Conservation (phyloP, 53 echinoderm and acorn worm species). For the Luidia sarsii region DNA sequence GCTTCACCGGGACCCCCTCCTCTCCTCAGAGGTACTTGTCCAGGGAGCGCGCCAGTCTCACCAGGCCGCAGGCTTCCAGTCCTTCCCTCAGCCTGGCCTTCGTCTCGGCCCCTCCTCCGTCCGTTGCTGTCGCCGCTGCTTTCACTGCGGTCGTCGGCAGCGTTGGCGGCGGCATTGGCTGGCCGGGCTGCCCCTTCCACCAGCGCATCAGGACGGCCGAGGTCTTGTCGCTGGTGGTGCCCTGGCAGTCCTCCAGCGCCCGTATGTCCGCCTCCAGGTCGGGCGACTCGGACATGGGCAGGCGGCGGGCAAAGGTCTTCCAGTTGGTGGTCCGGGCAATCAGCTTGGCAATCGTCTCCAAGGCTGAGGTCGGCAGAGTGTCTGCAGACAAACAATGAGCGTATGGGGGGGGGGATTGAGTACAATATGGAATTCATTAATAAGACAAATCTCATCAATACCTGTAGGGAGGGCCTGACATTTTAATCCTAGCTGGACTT, state of each 20-base stretch:
- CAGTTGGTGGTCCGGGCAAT: conserved; percentile 39
- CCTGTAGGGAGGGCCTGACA: too few species aligned
- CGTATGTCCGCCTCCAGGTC: conserved; percentile 45
- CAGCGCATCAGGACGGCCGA: conserved; percentile 54
- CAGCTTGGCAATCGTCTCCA: conserved; percentile 40
- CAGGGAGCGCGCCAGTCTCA: conserved; percentile 45
- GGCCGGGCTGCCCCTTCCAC: conserved; percentile 47
- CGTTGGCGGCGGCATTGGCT: too few species aligned
- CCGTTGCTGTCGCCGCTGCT: too few species aligned
- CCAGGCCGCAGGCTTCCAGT: conserved; percentile 51
- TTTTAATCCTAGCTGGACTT: too few species aligned
- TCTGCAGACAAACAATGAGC: too few species aligned
- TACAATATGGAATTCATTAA: too few species aligned
- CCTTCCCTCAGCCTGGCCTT: conserved; percentile 42
- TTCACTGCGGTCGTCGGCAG: too few species aligned
- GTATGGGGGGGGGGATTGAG: too few species aligned
- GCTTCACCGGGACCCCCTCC: too few species aligned
- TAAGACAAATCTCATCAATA: too few species aligned
- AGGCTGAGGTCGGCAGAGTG: background rate
- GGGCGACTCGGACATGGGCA: conserved; percentile 46
- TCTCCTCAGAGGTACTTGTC: conserved; percentile 37
- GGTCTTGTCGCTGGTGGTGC: conserved; percentile 46
- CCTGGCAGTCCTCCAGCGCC: conserved; percentile 38
- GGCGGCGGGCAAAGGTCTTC: conserved; percentile 50
- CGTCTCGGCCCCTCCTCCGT: conserved; percentile 6